Evolutionary conservation across 2,888 invertebrate genomes (phyloP).

Genomic region (Andricus quercusramuli): DNA sequence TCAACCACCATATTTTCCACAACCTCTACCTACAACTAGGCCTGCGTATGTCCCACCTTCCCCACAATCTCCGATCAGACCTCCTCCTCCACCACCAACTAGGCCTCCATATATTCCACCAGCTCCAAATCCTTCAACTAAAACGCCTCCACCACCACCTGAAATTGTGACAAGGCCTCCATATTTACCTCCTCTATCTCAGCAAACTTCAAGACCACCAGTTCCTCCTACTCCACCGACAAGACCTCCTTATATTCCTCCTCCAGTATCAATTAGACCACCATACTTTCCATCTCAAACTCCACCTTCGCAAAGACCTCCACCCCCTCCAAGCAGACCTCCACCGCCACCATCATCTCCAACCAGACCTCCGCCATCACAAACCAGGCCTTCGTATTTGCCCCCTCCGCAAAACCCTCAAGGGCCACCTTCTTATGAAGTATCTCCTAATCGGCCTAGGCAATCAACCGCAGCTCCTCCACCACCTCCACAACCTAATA

Average conservation of each 20-base stretch:
- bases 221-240: conserved; percentile 62
- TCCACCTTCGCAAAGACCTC: conserved; percentile 15
- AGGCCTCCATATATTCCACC: neutral
- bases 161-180: conserved; percentile 59
- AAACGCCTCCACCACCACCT: conserved; percentile 57
- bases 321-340: conserved; percentile 45
- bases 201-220: conserved; percentile 54
- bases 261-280: conserved; percentile 51
- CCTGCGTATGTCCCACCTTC: conserved; percentile 42
- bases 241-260: conserved; percentile 58
- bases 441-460: conserved; percentile 35
- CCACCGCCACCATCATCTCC: conserved; percentile 48
- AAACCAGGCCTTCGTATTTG: conserved; percentile 47
- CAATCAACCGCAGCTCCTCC: conserved; percentile 35
- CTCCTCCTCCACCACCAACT: conserved; percentile 48
- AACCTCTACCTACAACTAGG: neutral
- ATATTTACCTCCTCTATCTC: conserved; percentile 30
- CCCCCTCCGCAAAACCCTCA: conserved; percentile 41
- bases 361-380: conserved; percentile 41
- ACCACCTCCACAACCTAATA: neutral
- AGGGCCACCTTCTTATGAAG: conserved; percentile 39
- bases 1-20: neutral
- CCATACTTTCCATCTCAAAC: conserved; percentile 48
- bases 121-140: neutral
- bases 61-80: conserved; percentile 28